Conservation (phyloP, 2,888 invertebrate species). For the Steromphala cineraria region DNA sequence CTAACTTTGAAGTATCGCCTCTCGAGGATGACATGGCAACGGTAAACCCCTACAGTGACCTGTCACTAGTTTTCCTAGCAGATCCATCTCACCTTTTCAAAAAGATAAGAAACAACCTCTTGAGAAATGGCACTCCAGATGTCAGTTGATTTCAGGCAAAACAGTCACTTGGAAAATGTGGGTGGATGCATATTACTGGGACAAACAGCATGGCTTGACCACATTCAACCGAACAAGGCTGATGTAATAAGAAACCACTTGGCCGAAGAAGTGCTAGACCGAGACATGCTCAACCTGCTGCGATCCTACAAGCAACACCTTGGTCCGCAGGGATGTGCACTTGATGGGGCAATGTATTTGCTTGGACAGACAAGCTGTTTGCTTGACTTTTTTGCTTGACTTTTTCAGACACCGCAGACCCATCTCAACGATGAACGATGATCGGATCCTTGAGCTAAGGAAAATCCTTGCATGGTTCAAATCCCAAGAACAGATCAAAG, state of each 20-base stretch:
- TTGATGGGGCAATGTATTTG: slow-evolving; percentile 35
- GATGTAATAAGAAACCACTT: slow-evolving; percentile 36
- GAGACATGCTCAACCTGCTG: slow-evolving; percentile 32
- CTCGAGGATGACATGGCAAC: neutral
- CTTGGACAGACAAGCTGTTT: slow-evolving; percentile 31
- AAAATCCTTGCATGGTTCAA: slow-evolving; percentile 27
- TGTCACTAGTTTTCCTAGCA: slow-evolving; percentile 30
- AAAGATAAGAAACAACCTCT: slow-evolving; percentile 34
- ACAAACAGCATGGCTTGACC: slow-evolving; percentile 40
- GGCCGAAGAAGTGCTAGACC: slow-evolving; percentile 34
- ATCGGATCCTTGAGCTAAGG: slow-evolving; percentile 18
- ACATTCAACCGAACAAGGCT: slow-evolving; percentile 31
- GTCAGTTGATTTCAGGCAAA: neutral
- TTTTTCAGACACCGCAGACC: slow-evolving; percentile 32
- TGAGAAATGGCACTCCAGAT: slow-evolving; percentile 16
- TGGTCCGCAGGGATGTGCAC: slow-evolving; percentile 27
- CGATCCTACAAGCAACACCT: slow-evolving; percentile 29
- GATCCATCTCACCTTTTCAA: slow-evolving; percentile 40
- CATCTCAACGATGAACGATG: slow-evolving; percentile 17
- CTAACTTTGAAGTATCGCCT: neutral
- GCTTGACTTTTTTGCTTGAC: slow-evolving; percentile 31
- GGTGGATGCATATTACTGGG: slow-evolving; percentile 32
- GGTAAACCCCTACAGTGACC: slow-evolving; percentile 24
- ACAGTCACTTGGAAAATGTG: slow-evolving; percentile 32
- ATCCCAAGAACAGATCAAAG: slow-evolving; percentile 18